Percentiles rank a stretch among this genome's conserved stretches.
Conservation (phyloP, 2,113 vertebrate species). For the Nipponia nippon region DNA sequence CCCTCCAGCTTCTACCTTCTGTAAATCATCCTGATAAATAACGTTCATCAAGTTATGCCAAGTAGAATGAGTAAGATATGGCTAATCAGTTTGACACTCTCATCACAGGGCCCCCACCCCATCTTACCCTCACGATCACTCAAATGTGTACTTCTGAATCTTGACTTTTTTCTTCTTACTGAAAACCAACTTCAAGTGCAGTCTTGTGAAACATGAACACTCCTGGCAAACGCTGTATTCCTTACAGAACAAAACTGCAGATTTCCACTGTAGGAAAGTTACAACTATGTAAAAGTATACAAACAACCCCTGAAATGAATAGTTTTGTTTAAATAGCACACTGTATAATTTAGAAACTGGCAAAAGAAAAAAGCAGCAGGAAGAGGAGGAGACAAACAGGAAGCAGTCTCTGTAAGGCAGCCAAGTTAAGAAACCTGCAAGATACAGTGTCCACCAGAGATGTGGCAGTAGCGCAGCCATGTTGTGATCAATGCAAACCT, state of each 20-base stretch:
- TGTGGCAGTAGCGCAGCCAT: background rate
- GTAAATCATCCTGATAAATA: background rate
- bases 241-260: background rate
- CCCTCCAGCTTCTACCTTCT: background rate
- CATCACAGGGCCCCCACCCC: background rate
- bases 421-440: background rate
- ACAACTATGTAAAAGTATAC: background rate
- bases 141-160: background rate
- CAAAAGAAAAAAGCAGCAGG: background rate
- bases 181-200: background rate
- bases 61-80: background rate
- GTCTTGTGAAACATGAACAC: fast-evolving
- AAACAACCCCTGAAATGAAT: background rate
- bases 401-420: background rate
- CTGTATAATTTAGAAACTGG: background rate
- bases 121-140: background rate
- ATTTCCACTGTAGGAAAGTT: background rate
- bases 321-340: background rate
- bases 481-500: fast-evolving
- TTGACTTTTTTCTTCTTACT: background rate
- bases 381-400: slow-evolving; percentile 27
- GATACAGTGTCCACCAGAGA: background rate
- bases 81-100: background rate
- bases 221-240: background rate
- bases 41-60: background rate